Evolutionary conservation across 2,888 invertebrate genomes (phyloP), one percentile per base, ranked within the genome.

Genomic region (Craniophora ligustri): DNA sequence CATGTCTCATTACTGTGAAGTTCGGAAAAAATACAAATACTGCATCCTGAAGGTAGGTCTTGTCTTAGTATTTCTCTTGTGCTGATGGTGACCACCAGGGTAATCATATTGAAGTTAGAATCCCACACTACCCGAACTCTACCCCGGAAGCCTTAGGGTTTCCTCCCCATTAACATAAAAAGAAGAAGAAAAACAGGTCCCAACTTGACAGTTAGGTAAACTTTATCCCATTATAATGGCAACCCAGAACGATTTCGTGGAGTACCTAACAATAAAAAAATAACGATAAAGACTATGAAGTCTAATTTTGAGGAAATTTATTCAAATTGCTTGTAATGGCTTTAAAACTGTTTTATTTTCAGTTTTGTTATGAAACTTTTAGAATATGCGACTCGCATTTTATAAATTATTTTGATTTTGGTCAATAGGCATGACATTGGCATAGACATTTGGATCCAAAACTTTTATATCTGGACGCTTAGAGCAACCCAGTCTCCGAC

Each of bases 201-300:
- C 32, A 46, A 42, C 46, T 53, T 61, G 67, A 67, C 67, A 60
- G 41, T 14, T 6, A n/a, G 10, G 23, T 15, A 56, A 67, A 50
- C 40, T 68, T 64, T 63, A 51, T 41, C 11, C 35, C 32, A 14
- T 15, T 56, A 28, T 63, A 63, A 56, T 63, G 5, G 28, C 34
- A 10, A 50, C 64, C 55, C 40, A 49, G 32, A 56, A 66, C 41
- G 57, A 49, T 69, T 64, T 42, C 21, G 45, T 64, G 46, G 47
- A 46, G 46, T 57, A n/a, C n/a, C n/a, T n/a, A 64, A 66, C 51
- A 69, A 55, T 65, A 63, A 69, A 64, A 69, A 69, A 58, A 57
- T 57, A 57, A 63, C 48, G 65, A 49, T 64, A 64, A 57, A 49
- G 42, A 58, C 46, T 49, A 57, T 64, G 65, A 69, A 48, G 69